Evolutionary conservation across 2,797 vertebrate genomes (phyloP).

Genomic region (Columba guinea): DNA sequence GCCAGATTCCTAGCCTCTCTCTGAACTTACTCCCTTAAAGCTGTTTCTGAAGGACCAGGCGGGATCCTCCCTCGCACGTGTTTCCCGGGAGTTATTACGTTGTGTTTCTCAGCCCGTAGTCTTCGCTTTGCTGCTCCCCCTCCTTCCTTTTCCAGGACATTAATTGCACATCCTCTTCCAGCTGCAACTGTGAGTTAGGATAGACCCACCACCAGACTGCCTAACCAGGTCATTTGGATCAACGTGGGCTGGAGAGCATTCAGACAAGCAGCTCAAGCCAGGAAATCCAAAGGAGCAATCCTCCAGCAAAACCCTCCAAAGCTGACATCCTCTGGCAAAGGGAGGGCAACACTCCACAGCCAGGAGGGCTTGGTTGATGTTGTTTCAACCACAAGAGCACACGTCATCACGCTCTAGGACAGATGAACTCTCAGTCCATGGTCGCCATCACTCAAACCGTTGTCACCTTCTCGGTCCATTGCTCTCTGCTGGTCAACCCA

Average conservation of each 20-base stretch:
- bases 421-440: background rate
- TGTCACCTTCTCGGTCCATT: background rate
- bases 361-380: background rate
- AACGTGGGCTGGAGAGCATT: background rate
- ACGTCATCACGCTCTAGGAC: background rate
- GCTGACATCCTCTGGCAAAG: background rate
- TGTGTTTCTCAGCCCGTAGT: background rate
- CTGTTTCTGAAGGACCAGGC: background rate
- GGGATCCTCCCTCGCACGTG: background rate
- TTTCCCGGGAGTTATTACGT: background rate
- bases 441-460: background rate
- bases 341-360: background rate
- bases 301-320: background rate
- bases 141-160: background rate
- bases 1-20: constrained; percentile 11
- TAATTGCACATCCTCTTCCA: constrained; percentile 17
- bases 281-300: constrained; percentile 21
- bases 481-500: background rate
- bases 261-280: background rate
- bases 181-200: constrained; percentile 13
- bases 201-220: background rate
- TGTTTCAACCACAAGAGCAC: background rate
- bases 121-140: background rate
- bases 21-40: constrained; percentile 9
- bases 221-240: constrained; percentile 38